phyloP scores from a whole-genome alignment of 2,113 vertebrate species.

The Tor tambroides region DNA sequence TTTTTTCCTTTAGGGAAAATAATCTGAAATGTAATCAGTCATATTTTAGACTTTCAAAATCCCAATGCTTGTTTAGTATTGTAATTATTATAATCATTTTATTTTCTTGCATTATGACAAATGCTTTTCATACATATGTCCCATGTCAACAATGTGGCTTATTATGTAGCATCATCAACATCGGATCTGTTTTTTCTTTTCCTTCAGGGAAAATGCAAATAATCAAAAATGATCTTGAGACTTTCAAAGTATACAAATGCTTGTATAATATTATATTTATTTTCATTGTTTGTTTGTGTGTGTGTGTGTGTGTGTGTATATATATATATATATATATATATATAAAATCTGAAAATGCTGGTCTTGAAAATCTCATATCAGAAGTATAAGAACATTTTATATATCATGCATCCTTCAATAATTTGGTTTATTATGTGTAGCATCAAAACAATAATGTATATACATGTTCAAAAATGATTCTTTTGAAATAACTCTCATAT shows the following conservation, averaged over 20 bases:
- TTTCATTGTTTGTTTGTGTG: too few relatives aligned
- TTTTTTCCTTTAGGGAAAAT: background rate
- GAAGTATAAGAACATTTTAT: too few relatives aligned
- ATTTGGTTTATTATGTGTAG: too few relatives aligned
- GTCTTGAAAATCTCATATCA: background rate
- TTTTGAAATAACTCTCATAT: background rate
- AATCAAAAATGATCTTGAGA: too few relatives aligned
- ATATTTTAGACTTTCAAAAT: background rate
- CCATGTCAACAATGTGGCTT: background rate
- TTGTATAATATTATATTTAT: too few relatives aligned
- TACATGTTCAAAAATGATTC: background rate
- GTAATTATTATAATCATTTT: too few relatives aligned
- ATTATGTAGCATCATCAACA: background rate
- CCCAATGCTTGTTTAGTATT: background rate
- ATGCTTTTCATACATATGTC: too few relatives aligned
- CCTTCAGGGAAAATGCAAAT: too few relatives aligned
- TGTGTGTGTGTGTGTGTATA: too few relatives aligned
- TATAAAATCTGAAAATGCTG: background rate
- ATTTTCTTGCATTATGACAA: too few relatives aligned
- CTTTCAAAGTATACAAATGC: too few relatives aligned
- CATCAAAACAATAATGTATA: background rate
- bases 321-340: too few relatives aligned
- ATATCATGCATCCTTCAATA: background rate
- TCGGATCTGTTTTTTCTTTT: background rate
- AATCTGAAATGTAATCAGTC: background rate